Conservation (phyloP, 2,797 vertebrate genomes). For the Neostethus bicornis region DNA sequence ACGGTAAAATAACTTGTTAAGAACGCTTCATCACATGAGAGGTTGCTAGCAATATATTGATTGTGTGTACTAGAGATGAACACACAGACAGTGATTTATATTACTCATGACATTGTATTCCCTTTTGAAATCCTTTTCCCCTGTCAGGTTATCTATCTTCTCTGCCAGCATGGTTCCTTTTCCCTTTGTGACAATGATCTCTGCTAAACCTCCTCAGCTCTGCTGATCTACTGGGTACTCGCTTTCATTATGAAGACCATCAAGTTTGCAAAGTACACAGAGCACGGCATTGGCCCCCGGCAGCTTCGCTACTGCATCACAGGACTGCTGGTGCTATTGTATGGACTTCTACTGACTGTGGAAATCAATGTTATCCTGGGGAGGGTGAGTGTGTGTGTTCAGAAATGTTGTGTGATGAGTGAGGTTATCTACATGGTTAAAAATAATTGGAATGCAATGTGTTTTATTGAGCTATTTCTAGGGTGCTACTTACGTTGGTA, state of each 20-base stretch:
- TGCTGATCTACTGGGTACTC: slow-evolving; percentile 95
- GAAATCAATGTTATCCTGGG: slow-evolving; percentile 96
- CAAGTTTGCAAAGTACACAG: slow-evolving; percentile 97
- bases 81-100: neutral
- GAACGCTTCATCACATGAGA: neutral
- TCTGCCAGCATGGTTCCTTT: neutral
- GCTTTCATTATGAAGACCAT: slow-evolving; percentile 96
- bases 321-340: slow-evolving; percentile 88
- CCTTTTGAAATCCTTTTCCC: neutral
- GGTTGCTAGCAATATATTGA: neutral
- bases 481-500: neutral
- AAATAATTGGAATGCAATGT: slow-evolving; percentile 8
- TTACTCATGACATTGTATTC: neutral
- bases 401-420: neutral
- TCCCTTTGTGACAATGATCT: slow-evolving; percentile 12
- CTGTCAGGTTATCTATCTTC: slow-evolving; percentile 2
- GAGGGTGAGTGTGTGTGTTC: slow-evolving; percentile 81
- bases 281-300: slow-evolving; percentile 88
- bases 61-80: neutral
- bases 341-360: slow-evolving; percentile 92
- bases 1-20: neutral
- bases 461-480: slow-evolving; percentile 4
- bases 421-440: neutral
- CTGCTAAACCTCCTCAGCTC: slow-evolving; percentile 73
- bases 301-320: slow-evolving; percentile 98